These are phyloP conservation scores for Aeoliscus strigatus DNA, from an alignment of 2,797 vertebrate genomes.

Conservation along the genomic window DNA sequence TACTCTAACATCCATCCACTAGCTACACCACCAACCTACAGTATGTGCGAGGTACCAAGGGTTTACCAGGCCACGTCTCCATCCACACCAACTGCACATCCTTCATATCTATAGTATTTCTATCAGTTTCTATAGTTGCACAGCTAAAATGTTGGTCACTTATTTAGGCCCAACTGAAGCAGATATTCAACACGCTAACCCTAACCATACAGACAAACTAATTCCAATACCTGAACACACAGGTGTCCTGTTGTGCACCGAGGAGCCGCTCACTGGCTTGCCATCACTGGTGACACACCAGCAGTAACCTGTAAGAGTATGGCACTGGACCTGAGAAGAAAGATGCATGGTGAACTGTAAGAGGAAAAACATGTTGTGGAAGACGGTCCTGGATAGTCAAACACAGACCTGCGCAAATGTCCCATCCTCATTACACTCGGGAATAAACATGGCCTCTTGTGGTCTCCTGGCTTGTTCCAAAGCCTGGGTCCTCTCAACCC, in stretches of 20 bases:
- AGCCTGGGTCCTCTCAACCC: constrained; percentile 87
- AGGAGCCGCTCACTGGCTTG: constrained; percentile 96
- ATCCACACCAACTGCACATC: no score
- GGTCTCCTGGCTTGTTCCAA: constrained; percentile 88
- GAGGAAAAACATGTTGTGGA: no score
- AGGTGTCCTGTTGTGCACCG: constrained; percentile 97
- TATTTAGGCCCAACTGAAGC: no score
- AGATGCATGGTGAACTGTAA: no score
- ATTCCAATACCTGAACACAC: constrained; percentile 94
- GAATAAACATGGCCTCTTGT: constrained; percentile 93
- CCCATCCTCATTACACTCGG: constrained; percentile 95
- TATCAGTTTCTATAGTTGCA: no score
- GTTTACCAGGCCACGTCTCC: no score
- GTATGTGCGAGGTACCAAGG: no score
- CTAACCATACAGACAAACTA: constrained; percentile 1
- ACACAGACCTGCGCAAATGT: constrained; percentile 87
- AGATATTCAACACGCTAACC: no score
- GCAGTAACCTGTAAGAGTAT: constrained; percentile 97
- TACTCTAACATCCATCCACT: no score
- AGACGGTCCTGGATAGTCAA: background rate
- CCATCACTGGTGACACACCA: constrained; percentile 97
- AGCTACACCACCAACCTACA: no score
- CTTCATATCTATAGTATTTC: no score
- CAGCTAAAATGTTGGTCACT: no score
- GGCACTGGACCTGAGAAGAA: constrained; percentile 90